These are phyloP conservation scores for Cathartes aura DNA, from an alignment of 2,113 vertebrate species.

Conservation along the genomic window DNA sequence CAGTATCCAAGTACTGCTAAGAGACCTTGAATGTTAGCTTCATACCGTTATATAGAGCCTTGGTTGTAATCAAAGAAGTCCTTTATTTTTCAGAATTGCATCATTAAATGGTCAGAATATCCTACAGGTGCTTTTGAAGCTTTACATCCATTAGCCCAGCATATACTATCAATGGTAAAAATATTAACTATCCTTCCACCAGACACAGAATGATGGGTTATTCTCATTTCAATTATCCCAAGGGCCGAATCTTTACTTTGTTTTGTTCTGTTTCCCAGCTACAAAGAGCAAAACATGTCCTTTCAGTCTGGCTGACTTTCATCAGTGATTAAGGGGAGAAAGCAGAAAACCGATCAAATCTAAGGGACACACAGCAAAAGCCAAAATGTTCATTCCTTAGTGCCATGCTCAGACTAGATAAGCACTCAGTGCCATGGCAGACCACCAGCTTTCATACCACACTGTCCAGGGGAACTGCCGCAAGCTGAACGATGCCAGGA, in stretches of 20 bases:
- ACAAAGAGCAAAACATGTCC: slow-evolving; percentile 48
- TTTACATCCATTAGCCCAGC: neutral
- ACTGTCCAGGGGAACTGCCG: neutral
- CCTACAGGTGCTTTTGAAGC: neutral
- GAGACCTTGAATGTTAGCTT: neutral
- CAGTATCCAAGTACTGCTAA: neutral
- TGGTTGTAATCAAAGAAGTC: neutral
- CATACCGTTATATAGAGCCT: neutral
- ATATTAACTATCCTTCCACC: neutral
- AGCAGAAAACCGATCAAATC: slow-evolving; percentile 1
- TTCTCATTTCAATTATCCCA: slow-evolving; percentile 29
- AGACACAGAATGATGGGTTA: slow-evolving; percentile 19
- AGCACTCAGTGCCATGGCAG: neutral
- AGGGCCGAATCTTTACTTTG: slow-evolving; percentile 39
- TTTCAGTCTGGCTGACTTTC: slow-evolving; percentile 58
- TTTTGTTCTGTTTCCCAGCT: slow-evolving; percentile 61
- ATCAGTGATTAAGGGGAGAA: neutral
- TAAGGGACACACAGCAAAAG: neutral
- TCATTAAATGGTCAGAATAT: neutral
- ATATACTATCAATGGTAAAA: neutral
- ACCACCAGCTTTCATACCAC: neutral
- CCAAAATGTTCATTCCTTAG: neutral
- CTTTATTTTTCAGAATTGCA: neutral
- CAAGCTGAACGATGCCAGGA: neutral
- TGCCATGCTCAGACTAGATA: neutral